A percentile compares a stretch with the other conserved stretches of the same genome.
Evolutionary conservation across 2,797 vertebrate genomes (phyloP).

Genomic region (Saxicola maurus): DNA sequence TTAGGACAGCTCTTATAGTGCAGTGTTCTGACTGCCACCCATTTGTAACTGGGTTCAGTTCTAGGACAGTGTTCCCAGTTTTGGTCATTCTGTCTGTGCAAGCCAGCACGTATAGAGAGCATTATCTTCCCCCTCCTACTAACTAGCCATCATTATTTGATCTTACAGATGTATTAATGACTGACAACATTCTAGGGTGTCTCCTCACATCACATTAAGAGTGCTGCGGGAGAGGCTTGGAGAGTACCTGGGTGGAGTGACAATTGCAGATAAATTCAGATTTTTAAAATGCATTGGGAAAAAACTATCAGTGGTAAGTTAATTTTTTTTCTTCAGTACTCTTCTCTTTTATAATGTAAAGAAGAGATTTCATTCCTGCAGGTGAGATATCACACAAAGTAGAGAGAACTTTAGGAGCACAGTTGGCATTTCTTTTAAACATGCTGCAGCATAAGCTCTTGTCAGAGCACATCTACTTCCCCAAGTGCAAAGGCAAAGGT

Average conservation of each 20-base stretch:
- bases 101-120: neutral
- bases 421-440: neutral
- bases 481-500: neutral
- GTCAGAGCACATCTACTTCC: neutral
- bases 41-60: neutral
- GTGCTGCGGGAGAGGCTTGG: conserved; percentile 77
- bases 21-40: neutral
- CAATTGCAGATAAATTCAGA: conserved; percentile 77
- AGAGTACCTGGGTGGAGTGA: conserved; percentile 76
- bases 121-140: neutral
- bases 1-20: neutral
- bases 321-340: neutral
- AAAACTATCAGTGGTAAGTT: conserved; percentile 88
- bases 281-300: conserved; percentile 92
- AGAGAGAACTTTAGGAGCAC: neutral
- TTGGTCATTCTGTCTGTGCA: neutral
- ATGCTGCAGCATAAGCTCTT: neutral
- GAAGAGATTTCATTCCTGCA: neutral
- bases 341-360: conserved; percentile 4
- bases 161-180: conserved; percentile 48
- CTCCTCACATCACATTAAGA: conserved; percentile 82
- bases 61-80: neutral
- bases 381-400: neutral
- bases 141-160: conserved; percentile 22
- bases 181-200: conserved; percentile 78